Evolutionary conservation across 2,113 vertebrate species (phyloP), one percentile per base, ranked within the genome.

Genomic region (Eolophus roseicapilla): DNA sequence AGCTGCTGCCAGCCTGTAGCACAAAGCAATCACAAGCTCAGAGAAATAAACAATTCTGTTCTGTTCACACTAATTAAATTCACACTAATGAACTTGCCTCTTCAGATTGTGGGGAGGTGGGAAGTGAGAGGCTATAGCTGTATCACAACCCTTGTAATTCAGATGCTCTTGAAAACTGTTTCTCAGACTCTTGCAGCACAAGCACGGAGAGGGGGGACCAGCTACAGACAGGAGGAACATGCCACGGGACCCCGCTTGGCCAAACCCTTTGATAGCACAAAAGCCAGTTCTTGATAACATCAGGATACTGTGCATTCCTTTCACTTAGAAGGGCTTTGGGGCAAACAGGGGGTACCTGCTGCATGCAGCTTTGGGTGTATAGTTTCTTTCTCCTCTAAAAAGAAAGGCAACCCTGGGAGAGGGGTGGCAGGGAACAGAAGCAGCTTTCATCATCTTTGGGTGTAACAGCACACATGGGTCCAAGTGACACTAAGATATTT

Each of bases 181-280:
- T 41, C 52, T 39, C 41, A 53, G 77, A 8, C 10, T n/a, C 29
- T 10, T 49, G 62, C 9, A 52, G 28, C 11, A 37, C 17, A 5
- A 0, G 9, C 24, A 35, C 0, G 3, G 39, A 43, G 24, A 6
- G 0, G 1, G 1, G 16, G 47, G 33, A 77, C 17, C 55, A 64
- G 69, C 50, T 37, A 46, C 60, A 81, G 41, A 28, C 14, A 62
- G 33, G 18, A 44, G 12, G 21, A 73, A 39, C 0, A 0, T 0
- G 39, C 35, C 65, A 62, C 50, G 37, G 59, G 60, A 68, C 15
- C 29, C 27, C 0, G 0, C 69, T 65, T 0, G 2, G 49, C 53
- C 2, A 4, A 86, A 37, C 25, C 37, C 2, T 53, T 25, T 4
- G 15, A 62, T 13, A 62, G 43, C 77, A 20, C 33, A 59, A 14